Conservation (phyloP, 2,888 invertebrate species). For the Tryphoninae sp. region DNA sequence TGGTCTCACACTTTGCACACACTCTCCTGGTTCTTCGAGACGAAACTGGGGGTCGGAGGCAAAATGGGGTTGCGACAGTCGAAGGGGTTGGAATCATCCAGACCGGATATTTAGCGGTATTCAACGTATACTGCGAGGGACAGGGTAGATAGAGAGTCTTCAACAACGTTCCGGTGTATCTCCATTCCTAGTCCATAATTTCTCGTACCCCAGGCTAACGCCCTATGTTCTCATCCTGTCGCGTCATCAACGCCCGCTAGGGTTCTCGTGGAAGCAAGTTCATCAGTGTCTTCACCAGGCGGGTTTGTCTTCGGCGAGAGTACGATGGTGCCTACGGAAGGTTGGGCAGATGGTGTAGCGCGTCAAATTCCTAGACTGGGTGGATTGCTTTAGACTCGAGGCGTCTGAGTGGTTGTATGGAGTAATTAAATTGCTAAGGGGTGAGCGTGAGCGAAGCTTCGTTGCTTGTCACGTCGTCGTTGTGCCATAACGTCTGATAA, state of each 20-base stretch:
- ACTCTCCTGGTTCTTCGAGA: background rate
- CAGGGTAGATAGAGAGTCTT: too few relatives aligned
- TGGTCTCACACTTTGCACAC: slow-evolving; percentile 24
- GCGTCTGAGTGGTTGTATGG: slow-evolving; percentile 62
- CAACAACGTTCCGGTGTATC: background rate
- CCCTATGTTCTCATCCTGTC: background rate
- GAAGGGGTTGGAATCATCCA: slow-evolving; percentile 7
- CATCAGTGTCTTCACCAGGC: background rate
- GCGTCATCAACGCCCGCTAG: background rate
- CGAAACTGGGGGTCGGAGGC: background rate
- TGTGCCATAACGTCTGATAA: slow-evolving; percentile 9
- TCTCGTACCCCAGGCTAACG: background rate
- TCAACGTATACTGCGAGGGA: too few relatives aligned
- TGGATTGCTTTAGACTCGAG: slow-evolving; percentile 12
- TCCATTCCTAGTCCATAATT: background rate
- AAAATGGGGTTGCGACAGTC: background rate
- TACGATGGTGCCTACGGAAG: slow-evolving; percentile 65
- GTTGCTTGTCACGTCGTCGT: slow-evolving; percentile 10
- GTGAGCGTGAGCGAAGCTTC: background rate
- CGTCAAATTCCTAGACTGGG: slow-evolving; percentile 4
- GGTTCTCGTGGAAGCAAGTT: background rate
- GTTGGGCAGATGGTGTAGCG: slow-evolving; percentile 8
- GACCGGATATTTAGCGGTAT: background rate
- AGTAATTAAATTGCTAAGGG: slow-evolving; percentile 72
- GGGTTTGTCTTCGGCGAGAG: slow-evolving; percentile 59